These are phyloP conservation scores for Ferrisia virgata DNA, from an alignment of 2,888 invertebrate genomes.

Conservation along the genomic window DNA sequence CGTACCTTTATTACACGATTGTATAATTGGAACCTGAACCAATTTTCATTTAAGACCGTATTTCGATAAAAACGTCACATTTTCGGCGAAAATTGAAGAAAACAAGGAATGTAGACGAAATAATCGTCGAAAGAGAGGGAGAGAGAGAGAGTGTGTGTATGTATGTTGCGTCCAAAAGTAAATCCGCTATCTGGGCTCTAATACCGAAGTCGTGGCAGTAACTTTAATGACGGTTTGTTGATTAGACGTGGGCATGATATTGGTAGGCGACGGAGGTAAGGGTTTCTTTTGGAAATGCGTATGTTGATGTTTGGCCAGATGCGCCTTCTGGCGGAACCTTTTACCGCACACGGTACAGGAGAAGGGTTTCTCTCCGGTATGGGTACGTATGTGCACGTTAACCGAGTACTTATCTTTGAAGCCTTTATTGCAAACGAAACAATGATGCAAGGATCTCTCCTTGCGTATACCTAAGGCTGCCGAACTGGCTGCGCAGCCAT, in stretches of 20 bases:
- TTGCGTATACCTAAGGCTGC: constrained; percentile 54
- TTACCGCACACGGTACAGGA: constrained; percentile 90
- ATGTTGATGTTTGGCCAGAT: constrained; percentile 88
- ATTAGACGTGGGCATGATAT: neutral
- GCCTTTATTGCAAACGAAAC: constrained; percentile 89
- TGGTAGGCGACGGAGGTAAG: constrained; percentile 49
- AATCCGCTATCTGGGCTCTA: constrained; percentile 26
- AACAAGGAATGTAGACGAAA: too few relatives aligned
- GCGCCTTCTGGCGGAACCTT: constrained; percentile 87
- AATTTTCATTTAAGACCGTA: too few relatives aligned
- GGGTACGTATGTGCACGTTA: constrained; percentile 95
- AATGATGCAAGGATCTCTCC: constrained; percentile 83
- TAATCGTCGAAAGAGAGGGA: too few relatives aligned
- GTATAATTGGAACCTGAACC: too few relatives aligned
- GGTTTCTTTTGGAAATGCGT: constrained; percentile 63
- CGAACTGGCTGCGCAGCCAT: neutral
- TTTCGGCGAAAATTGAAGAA: too few relatives aligned
- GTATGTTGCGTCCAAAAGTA: neutral
- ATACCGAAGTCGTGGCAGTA: constrained; percentile 32
- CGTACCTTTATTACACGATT: too few relatives aligned
- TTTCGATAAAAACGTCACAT: too few relatives aligned
- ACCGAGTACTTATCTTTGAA: constrained; percentile 96
- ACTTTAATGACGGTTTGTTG: constrained; percentile 37
- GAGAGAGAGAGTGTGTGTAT: neutral
- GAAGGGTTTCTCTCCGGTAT: constrained; percentile 97